Base-by-base conservation (phyloP, 2,113 vertebrate genomes). In the Charina bottae region DNA sequence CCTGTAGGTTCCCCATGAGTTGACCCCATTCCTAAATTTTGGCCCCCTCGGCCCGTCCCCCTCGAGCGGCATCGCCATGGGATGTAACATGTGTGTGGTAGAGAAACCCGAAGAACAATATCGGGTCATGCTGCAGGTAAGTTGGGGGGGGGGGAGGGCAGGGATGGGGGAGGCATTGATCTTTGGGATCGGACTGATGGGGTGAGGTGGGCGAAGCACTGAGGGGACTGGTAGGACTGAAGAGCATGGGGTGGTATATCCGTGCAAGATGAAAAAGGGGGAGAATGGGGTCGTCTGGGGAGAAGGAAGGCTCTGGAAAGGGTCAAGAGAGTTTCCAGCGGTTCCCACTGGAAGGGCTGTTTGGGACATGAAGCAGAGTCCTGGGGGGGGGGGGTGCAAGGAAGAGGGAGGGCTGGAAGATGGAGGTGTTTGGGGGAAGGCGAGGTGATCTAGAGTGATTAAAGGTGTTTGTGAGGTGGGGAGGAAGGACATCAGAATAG, bases 11-110 rank as follows among this genome's bases (percentile, higher is more conserved):
- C 87, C 59, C 53, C 13, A 83, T 85, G 88, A 91, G 93, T 24
- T 91, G 85, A 83, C 59, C 89, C 85, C 85, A 11, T 37, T 33
- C 19, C 54, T n/a, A 93, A 92, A 94, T 91, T 91, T 85, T 86
- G 42, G 83, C 85, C 21, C 88, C 56, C 94, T 58, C 90, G 89
- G 90, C 64, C 26, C 90, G 19, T 83, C 55, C 55, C 72, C 91
- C 87, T 88, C 24, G 85, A 60, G 88, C 59, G 95, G 96, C 93
- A 90, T 92, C 96, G 96, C 95, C 92, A 99, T 99, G 98, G 98
- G 98, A 94, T 99, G 98, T 96, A 99, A 99, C 97, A 99, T 99
- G 98, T 99, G 98, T 95, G 98, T 99, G 96, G 98, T 98, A 92
- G 98, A 98, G 95, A 98, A 98, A 91, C 98, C 98, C 0, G 98